Base-by-base conservation (phyloP, 2,797 vertebrate genomes). In the Esox masquinongy region DNA sequence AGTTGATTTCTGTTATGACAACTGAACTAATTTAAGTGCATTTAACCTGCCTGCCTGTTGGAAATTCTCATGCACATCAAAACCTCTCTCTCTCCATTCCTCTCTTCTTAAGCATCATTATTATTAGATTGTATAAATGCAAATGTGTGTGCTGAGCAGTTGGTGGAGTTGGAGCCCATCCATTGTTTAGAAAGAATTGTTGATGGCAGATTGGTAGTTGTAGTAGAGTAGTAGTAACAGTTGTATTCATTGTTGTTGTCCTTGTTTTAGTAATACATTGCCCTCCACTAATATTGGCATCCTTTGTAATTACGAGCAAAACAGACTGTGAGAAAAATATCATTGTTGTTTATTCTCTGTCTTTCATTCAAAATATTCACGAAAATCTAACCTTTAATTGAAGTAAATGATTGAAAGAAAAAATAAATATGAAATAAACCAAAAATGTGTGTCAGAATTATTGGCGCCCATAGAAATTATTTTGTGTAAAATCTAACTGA, bases 1-100 rank as follows among this genome's bases (percentile, higher is more conserved):
- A 88, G 81, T 85, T 89, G 82, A 91, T 88, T 90, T 90, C 80
- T 90, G 79, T 88, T 90, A 80, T 88, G 87, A 90, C 87, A 93
- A 88, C 83, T 85, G 84, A 90, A 87, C 80, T 82, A 0, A 53
- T 53, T 19, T 53, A 19, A 53, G 17, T 53, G 5, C 82, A 84
- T 89, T 86, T 87, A 90, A 86, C 79, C 75, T 24, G 68, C 76
- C 49, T 59, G 53, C 67, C 76, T 39, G 67, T 61, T 34, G 69
- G 47, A 56, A 36, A 56, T 39, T 70, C 56, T 17, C 68, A 74
- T 53, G 17, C 59, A 51, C 59, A 66, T 51, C 69, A 50, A 66
- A 72, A 34, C 17, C 31, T 51, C 69, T 22, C 69, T 47, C 29
- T 74, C 72, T 24, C 76, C n/a, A 4, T 47, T 47, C 66, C 72